phyloP scores from a whole-genome alignment of 2,797 vertebrate genomes.

The Arremon brunneinucha region DNA sequence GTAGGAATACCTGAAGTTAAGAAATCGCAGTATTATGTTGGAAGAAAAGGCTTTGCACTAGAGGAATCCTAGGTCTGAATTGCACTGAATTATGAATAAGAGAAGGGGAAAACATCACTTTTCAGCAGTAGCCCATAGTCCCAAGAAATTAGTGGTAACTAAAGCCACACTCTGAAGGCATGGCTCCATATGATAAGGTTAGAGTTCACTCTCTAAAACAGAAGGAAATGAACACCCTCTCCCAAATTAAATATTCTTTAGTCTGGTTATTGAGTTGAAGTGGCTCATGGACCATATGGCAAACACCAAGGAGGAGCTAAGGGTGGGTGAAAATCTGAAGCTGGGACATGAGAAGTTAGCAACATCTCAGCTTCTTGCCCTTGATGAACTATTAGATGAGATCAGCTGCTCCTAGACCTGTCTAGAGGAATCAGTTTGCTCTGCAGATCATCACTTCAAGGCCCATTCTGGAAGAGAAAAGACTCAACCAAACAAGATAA shows the following conservation, averaged over 20 bases:
- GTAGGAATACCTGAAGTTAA: neutral
- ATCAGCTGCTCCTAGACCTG: neutral
- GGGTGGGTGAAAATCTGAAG: neutral
- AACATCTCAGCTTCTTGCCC: neutral
- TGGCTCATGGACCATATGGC: neutral
- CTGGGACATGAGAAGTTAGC: neutral
- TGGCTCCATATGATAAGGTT: neutral
- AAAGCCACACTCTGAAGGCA: neutral
- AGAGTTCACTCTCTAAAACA: neutral
- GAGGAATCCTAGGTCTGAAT: neutral
- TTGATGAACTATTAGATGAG: neutral
- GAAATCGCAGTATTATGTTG: neutral
- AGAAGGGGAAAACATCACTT: neutral
- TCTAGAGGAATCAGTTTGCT: neutral
- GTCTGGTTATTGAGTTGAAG: neutral
- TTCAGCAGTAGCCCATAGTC: neutral
- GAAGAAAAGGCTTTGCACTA: neutral
- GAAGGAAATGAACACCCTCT: neutral
- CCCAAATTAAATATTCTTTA: neutral
- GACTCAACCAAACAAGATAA: neutral
- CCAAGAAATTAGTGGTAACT: neutral
- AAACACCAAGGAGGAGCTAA: neutral
- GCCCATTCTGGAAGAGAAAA: conserved; percentile 21
- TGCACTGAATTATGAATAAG: neutral
- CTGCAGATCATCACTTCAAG: neutral